These are phyloP conservation scores for Polydrusus cervinus DNA, from an alignment of 2,888 invertebrate species.

Conservation along the genomic window DNA sequence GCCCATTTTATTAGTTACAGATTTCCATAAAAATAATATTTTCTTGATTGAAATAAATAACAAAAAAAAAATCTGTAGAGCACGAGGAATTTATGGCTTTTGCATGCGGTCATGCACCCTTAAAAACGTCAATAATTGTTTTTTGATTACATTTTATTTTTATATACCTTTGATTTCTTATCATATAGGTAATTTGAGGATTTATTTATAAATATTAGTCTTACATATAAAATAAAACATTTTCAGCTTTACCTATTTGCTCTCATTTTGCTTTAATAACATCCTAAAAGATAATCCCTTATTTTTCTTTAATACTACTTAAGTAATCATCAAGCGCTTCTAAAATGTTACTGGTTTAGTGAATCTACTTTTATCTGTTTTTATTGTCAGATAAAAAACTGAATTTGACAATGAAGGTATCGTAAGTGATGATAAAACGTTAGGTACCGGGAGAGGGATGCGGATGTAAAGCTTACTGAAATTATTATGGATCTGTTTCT, in stretches of 20 bases:
- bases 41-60: too few species aligned
- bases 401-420: too few species aligned
- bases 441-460: too few species aligned
- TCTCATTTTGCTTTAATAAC: neutral
- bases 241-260: neutral
- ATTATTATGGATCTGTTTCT: too few species aligned
- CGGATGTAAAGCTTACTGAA: too few species aligned
- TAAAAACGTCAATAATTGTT: too few species aligned
- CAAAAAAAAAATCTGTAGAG: too few species aligned
- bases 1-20: too few species aligned
- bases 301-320: slow-evolving; percentile 1
- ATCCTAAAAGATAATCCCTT: neutral
- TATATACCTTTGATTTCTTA: slow-evolving; percentile 1
- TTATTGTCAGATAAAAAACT: slow-evolving; percentile 1
- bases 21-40: too few species aligned
- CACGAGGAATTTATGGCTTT: too few species aligned
- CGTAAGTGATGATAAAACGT: too few species aligned
- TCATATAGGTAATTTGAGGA: neutral
- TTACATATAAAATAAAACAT: neutral
- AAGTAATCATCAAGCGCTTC: slow-evolving; percentile 4
- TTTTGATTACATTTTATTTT: neutral
- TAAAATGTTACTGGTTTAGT: neutral
- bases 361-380: neutral
- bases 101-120: too few species aligned
- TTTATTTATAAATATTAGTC: neutral